These are phyloP conservation scores for Scaptomyza cyrtandrae DNA, from an alignment of 2,888 invertebrate species.

Conservation along the genomic window DNA sequence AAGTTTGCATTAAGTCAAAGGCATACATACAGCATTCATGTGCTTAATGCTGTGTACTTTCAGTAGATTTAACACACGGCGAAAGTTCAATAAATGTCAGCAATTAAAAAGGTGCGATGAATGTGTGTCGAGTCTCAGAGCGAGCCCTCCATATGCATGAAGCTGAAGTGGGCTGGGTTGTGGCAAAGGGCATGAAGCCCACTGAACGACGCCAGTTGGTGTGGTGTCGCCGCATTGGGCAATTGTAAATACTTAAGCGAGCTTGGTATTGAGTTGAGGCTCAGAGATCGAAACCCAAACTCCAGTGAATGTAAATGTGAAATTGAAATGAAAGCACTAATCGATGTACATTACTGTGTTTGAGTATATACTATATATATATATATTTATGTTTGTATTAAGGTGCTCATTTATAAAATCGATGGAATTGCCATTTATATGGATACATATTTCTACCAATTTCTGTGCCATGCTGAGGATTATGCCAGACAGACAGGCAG, in stretches of 20 bases:
- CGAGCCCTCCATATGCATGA: conserved; percentile 14
- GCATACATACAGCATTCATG: conserved; percentile 24
- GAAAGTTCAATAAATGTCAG: conserved; percentile 73
- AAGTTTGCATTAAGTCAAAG: conserved; percentile 76
- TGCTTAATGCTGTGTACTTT: conserved; percentile 46
- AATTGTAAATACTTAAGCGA: conserved; percentile 30
- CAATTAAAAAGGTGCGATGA: conserved; percentile 73
- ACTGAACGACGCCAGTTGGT: conserved; percentile 10
- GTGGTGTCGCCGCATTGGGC: conserved; percentile 12
- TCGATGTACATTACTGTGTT: conserved; percentile 8
- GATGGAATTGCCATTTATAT: conserved; percentile 10
- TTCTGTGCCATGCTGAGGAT: background rate
- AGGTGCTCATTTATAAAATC: conserved; percentile 40
- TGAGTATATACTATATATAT: too few relatives aligned
- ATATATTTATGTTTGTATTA: conserved; percentile 1
- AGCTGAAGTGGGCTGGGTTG: conserved; percentile 2
- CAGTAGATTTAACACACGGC: conserved; percentile 70
- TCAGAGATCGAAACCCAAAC: background rate
- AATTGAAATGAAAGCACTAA: conserved; percentile 43
- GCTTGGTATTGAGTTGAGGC: conserved; percentile 11
- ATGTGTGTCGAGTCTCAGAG: conserved; percentile 60
- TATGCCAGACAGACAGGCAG: background rate
- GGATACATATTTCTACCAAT: background rate
- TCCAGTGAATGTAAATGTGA: conserved; percentile 35
- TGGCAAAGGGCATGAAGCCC: conserved; percentile 39